Percentiles rank a stretch among this genome's conserved stretches.
Evolutionary conservation across 2,797 vertebrate genomes (phyloP).

Genomic region (Coluber constrictor): DNA sequence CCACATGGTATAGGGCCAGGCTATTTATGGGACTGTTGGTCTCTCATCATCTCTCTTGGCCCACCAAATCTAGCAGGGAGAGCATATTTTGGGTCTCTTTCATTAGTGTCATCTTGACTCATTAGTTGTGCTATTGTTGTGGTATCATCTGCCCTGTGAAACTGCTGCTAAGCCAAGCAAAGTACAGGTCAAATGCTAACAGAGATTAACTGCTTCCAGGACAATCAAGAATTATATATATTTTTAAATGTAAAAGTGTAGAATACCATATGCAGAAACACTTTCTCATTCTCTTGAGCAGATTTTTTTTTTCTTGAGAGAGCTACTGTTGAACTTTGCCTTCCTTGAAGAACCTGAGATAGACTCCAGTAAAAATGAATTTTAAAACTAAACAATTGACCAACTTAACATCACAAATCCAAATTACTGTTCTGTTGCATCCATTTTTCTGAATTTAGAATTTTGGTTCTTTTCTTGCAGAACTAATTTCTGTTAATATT

Average conservation of each 20-base stretch:
- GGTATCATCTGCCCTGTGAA: not conserved
- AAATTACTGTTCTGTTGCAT: not conserved
- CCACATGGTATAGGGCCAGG: not conserved
- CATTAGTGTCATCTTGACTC: not conserved
- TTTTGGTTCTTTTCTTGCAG: fast-evolving
- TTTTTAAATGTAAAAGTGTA: not conserved
- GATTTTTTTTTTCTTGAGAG: not conserved
- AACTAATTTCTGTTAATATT: not conserved
- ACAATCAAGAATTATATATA: not conserved
- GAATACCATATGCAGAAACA: not conserved
- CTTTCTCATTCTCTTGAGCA: not conserved
- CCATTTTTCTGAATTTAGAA: not conserved
- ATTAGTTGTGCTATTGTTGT: not conserved
- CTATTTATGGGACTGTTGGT: not conserved
- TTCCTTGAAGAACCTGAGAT: not conserved
- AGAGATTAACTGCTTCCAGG: not conserved
- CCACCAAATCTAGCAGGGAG: not conserved
- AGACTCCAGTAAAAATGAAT: not conserved
- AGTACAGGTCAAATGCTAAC: not conserved
- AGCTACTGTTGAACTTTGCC: not conserved
- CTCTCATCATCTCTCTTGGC: not conserved
- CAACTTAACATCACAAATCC: not conserved
- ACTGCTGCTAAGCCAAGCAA: not conserved
- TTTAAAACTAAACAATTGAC: not conserved
- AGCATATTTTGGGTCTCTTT: not conserved